Conservation (phyloP, 2,888 invertebrate genomes). For the Tinea semifulvella region DNA sequence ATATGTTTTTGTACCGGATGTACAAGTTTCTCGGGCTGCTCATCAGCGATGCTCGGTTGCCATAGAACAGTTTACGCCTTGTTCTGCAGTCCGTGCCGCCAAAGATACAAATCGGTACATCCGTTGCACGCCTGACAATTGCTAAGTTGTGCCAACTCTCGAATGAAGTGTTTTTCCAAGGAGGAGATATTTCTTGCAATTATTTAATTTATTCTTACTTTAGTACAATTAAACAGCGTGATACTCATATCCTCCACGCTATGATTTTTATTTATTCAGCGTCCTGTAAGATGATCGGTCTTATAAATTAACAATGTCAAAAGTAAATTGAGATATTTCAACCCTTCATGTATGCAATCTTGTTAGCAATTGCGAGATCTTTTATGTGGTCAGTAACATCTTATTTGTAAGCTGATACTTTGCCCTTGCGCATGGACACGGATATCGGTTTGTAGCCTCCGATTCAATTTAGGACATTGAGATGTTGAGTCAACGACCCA, state of each 20-base stretch:
- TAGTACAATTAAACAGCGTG: no score
- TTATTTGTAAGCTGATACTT: conserved; percentile 11
- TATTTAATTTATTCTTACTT: no score
- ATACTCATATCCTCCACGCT: neutral
- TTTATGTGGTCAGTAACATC: conserved; percentile 8
- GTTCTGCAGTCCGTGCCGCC: conserved; percentile 26
- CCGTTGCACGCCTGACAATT: conserved; percentile 57
- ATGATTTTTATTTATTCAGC: no score
- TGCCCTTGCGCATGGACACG: conserved; percentile 9
- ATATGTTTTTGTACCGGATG: conserved; percentile 1
- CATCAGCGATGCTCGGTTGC: conserved; percentile 11
- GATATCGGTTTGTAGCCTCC: conserved; percentile 15
- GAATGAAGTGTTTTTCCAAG: conserved; percentile 8
- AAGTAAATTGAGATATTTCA: neutral
- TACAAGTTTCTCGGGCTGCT: conserved; percentile 4
- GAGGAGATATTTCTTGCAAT: no score
- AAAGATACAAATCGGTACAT: conserved; percentile 42
- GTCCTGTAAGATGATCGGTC: no score
- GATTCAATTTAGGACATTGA: conserved; percentile 29
- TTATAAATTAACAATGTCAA: no score
- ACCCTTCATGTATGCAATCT: no score
- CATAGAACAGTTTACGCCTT: conserved; percentile 9
- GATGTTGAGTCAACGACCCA: conserved; percentile 35
- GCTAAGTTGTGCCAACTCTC: conserved; percentile 25
- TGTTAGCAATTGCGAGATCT: no score